These are phyloP conservation scores for Catostylus mosaicus DNA, from an alignment of 30 jellyfish, hydroid and myxozoan genomes.

Conservation along the genomic window DNA sequence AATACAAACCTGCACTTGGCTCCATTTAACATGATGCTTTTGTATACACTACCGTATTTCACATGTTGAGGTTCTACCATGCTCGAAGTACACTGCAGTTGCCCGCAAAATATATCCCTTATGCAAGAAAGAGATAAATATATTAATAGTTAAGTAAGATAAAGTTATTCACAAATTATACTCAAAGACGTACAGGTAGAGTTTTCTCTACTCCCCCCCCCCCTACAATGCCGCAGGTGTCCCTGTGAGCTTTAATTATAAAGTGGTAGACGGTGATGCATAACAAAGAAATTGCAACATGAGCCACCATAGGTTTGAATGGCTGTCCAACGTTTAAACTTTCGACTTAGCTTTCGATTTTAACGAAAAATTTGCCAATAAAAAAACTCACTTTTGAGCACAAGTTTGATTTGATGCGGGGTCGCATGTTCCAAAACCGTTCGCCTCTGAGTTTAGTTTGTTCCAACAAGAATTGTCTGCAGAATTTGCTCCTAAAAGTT, in stretches of 20 bases:
- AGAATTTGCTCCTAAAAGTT: constrained; percentile 40
- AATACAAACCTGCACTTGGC: constrained; percentile 67
- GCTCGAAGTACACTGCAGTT: constrained; percentile 80
- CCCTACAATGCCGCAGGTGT: no score
- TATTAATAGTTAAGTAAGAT: no score
- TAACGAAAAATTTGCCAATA: neutral
- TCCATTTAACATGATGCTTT: constrained; percentile 34
- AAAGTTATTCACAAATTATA: no score
- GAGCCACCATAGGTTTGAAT: neutral
- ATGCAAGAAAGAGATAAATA: neutral
- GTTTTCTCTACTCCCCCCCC: no score
- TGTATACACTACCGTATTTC: constrained; percentile 80
- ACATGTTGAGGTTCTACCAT: constrained; percentile 59
- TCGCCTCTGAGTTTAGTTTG: constrained; percentile 58
- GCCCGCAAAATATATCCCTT: constrained; percentile 92
- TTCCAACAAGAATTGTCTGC: constrained; percentile 74
- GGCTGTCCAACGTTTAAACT: neutral
- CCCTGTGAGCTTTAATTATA: neutral
- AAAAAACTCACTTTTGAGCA: constrained; percentile 23
- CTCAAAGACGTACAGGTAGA: no score
- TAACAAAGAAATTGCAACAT: neutral
- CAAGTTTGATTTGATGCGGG: constrained; percentile 50
- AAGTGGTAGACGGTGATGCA: neutral
- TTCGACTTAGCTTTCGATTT: neutral
- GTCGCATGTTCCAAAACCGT: constrained; percentile 77